Conservation (phyloP, 1,140 invertebrate genomes). For the Drosophila varians region DNA sequence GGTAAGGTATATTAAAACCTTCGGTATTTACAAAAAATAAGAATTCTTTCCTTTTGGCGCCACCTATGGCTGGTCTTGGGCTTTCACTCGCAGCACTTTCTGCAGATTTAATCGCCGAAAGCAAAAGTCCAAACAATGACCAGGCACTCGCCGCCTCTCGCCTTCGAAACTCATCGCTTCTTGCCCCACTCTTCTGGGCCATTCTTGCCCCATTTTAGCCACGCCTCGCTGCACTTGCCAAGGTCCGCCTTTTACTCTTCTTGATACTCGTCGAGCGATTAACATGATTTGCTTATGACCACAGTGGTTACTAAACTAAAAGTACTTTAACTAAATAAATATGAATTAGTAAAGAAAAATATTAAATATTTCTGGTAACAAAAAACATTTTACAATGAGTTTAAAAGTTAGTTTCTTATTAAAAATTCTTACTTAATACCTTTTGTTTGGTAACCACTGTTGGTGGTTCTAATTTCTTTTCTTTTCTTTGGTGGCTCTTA, state of each 20-base stretch:
- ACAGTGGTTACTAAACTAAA: not conserved
- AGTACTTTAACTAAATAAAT: too few species aligned
- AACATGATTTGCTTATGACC: constrained; percentile 65
- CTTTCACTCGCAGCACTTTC: not conserved
- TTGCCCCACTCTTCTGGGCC: not conserved
- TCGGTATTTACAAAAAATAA: too few species aligned
- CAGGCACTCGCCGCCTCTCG: not conserved
- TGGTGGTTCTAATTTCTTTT: not conserved
- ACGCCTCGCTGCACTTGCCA: constrained; percentile 1
- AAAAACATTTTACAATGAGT: too few species aligned
- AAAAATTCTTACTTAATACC: too few species aligned
- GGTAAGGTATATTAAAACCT: too few species aligned
- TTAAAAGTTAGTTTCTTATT: too few species aligned
- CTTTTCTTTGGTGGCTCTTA: not conserved
- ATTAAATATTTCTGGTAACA: too few species aligned
- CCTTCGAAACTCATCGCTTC: too few species aligned
- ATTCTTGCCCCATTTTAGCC: not conserved
- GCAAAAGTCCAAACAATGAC: constrained; percentile 10
- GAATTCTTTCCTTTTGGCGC: not conserved
- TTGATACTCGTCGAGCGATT: constrained; percentile 44
- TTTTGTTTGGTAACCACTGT: not conserved
- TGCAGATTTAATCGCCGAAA: constrained; percentile 6
- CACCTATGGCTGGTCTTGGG: not conserved
- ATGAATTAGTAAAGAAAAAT: not conserved
- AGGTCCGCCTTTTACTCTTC: constrained; percentile 20